Evolutionary conservation across 2,113 vertebrate genomes (phyloP), one percentile per base, ranked within the genome.

Genomic region (Thymallus thymallus): DNA sequence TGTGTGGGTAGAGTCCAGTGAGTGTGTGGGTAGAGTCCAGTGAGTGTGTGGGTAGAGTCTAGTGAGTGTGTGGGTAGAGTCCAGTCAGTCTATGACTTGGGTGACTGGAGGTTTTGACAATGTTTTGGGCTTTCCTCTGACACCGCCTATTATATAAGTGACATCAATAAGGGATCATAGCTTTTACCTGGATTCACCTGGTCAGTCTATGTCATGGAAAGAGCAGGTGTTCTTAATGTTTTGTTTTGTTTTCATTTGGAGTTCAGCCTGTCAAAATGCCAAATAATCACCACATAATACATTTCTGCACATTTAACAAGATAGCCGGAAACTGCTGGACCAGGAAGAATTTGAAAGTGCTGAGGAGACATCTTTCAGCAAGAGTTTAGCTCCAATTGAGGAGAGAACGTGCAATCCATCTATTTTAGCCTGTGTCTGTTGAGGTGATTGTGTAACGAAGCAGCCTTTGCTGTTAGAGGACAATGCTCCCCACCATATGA

Each of bases 371-470:
- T 89, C 87, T 82, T 23, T 84, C 22, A 83, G 78, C 73, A 86
- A 71, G 77, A 81, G 79, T 82, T 86, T 85, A 82, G 83, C 86
- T 89, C 82, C 85, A 85, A 86, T 76, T 85, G 84, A 89, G 79
- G 79, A 82, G 83, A 16, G 48, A 74, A 84, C 80, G 76, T 71
- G 60, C 77, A 46, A 83, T 77, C 79, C 64, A 60, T 93, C 86
- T 90, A 87, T 90, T 91, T 92, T 88, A 73, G 73, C 86, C 65
- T 29, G 73, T 30, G 89, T 86, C 89, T 91, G 89, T 90, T 91
- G 87, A 77, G 88, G 80, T 78, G 90, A 80, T 91, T 93, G 91
- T 77, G 90, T 88, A 92, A 93, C 86, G 85, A 81, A 80, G 48
- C 77, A 82, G 80, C 76, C 86, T 83, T 79, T 86, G 84, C 83